Percentiles rank a stretch among this genome's conserved stretches.
These are phyloP conservation scores for Orchestia grillus DNA, from an alignment of 1,140 invertebrate species.

Conservation along the genomic window DNA sequence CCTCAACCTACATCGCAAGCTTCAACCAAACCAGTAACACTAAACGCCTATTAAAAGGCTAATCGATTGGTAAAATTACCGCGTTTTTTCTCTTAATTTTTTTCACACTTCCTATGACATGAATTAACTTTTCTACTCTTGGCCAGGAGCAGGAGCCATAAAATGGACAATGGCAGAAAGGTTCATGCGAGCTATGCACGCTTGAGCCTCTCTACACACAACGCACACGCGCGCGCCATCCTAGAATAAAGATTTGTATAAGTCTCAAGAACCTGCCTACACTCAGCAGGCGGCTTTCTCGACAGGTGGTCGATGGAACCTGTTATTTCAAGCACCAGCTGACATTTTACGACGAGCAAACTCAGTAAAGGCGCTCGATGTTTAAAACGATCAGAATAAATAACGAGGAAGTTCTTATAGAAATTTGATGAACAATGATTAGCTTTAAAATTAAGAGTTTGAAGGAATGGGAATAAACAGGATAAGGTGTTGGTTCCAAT, in stretches of 20 bases:
- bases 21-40: too few species aligned
- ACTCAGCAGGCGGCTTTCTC: neutral
- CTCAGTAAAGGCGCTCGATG: neutral
- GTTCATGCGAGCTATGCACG: neutral
- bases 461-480: neutral
- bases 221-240: neutral
- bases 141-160: neutral
- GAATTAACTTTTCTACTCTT: too few species aligned
- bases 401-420: too few species aligned
- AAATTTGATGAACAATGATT: neutral
- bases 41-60: too few species aligned
- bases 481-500: neutral
- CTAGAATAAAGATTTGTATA: neutral
- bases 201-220: neutral
- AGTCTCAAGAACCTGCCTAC: neutral
- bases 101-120: neutral
- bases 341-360: neutral
- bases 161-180: neutral
- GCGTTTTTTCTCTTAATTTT: neutral
- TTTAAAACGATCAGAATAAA: neutral
- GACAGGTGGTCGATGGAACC: neutral
- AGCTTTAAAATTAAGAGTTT: neutral
- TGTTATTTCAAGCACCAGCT: slow-evolving; percentile 7
- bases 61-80: too few species aligned
- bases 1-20: too few species aligned